Base-by-base conservation (phyloP, 2,113 vertebrate genomes). In the Pelusios castaneus region DNA sequence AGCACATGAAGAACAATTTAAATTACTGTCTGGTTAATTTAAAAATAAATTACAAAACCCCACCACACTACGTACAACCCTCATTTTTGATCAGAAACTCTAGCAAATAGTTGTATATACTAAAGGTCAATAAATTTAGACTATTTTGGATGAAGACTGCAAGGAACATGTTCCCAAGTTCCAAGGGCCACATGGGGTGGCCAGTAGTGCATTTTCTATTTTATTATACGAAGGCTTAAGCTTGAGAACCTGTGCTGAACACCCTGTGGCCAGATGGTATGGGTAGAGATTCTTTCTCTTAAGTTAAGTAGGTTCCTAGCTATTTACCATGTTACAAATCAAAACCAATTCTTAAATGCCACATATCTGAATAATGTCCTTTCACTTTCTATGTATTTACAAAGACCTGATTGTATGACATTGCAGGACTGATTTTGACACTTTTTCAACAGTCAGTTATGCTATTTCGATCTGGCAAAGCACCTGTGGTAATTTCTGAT, bases 161-260 rank as follows among this genome's bases (percentile, higher is more conserved):
- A 3, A 9, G 8, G 21, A 51, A 56, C 13, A 17, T 4, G 1
- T 82, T 89, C 29, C 51, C 54, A 73, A 77, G 14, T 47, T 77
- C 43, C 27, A 77, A 41, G 3, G 2, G 5, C 10, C 88, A 47
- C 0, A 1, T 83, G 79, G 47, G 47, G 47, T 47, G 6, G 47
- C 47, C 47, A 47, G 47, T 8, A 47, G 47, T 10, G 10, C 47
- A 10, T 47, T 47, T 47, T 47, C 1, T 16, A 5, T 51, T 80
- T 43, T 2, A 85, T 84, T 73, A 54, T 17, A 41, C 24, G 31
- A 70, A 5, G 0, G 73, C 63, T 45, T 41, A 27, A 76, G 38
- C 12, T 45, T 27, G 12, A 76, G 25, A 21, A 76, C 11, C 11
- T 45, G 80, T 93, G 43, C 49, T 41, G 75, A 2, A 17, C 52